Evolutionary conservation across 2,888 invertebrate genomes (phyloP).

Genomic region (Amphipoea oculea): DNA sequence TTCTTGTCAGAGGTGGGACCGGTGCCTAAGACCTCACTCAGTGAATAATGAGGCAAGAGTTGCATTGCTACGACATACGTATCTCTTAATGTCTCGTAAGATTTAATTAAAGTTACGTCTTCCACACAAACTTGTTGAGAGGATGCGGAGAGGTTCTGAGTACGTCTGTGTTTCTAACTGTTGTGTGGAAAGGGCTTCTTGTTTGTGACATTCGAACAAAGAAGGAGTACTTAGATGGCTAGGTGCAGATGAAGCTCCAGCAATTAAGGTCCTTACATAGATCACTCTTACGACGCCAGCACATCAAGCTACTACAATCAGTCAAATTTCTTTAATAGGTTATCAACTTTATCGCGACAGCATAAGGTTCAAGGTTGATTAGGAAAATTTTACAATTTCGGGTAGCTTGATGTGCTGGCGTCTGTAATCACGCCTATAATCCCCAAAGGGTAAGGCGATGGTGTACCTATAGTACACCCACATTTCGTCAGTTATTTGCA

Average conservation of each 20-base stretch:
- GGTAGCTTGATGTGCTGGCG: too few species aligned
- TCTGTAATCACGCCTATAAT: too few species aligned
- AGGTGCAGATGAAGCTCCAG: background rate
- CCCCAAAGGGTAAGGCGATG: too few species aligned
- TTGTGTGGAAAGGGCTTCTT: background rate
- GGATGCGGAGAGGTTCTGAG: constrained; percentile 28
- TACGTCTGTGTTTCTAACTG: constrained; percentile 22
- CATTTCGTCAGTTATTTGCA: background rate
- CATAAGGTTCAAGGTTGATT: too few species aligned
- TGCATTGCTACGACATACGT: constrained; percentile 41
- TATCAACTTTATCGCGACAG: too few species aligned
- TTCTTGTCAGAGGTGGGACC: background rate
- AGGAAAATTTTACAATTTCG: too few species aligned
- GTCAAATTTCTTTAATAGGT: too few species aligned
- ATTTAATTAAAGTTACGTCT: constrained; percentile 70
- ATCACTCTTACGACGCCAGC: background rate
- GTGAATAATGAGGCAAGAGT: constrained; percentile 27
- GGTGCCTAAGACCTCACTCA: constrained; percentile 9
- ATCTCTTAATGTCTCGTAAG: constrained; percentile 51
- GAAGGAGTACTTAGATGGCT: background rate
- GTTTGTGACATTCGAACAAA: constrained; percentile 6
- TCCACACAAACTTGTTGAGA: constrained; percentile 47
- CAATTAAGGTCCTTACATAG: background rate
- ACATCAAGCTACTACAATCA: too few species aligned
- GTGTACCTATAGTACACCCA: background rate